Evolutionary conservation across 1,140 invertebrate species (phyloP).

Genomic region (Oscheius sp.): DNA sequence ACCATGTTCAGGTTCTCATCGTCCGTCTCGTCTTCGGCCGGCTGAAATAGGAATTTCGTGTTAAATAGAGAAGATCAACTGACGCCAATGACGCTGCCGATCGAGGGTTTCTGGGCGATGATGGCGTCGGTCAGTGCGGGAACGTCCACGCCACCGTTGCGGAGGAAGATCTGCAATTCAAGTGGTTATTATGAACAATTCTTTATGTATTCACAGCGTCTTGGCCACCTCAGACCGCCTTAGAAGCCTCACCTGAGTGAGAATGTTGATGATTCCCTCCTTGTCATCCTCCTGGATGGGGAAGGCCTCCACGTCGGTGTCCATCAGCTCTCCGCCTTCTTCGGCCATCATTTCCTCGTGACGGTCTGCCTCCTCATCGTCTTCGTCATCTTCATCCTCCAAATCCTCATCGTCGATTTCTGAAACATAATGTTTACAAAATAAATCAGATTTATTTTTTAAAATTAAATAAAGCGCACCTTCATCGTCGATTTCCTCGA

Average conservation of each 20-base stretch:
- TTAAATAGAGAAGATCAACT: neutral
- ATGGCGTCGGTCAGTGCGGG: conserved; percentile 17
- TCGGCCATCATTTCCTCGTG: conserved; percentile 12
- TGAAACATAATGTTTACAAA: neutral
- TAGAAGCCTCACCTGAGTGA: conserved; percentile 20
- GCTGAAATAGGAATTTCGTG: conserved; percentile 10
- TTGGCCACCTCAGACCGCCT: neutral
- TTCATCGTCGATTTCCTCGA: neutral
- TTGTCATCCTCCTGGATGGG: conserved; percentile 24
- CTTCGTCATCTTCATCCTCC: conserved; percentile 29
- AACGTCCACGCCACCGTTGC: conserved; percentile 18
- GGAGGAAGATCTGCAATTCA: conserved; percentile 8
- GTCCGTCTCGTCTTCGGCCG: conserved; percentile 25
- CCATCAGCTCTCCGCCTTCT: neutral
- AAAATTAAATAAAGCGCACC: no score
- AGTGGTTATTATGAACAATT: no score
- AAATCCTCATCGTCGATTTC: conserved; percentile 10
- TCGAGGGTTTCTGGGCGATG: conserved; percentile 19
- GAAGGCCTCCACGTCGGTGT: conserved; percentile 29
- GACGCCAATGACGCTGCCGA: conserved; percentile 25
- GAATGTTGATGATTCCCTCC: conserved; percentile 30
- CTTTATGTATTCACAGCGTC: no score
- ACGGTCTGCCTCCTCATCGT: conserved; percentile 21
- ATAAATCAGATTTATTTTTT: no score
- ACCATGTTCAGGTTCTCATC: conserved; percentile 24